Percentiles rank a stretch among this genome's conserved stretches.
These are phyloP conservation scores for Acanthopleura granulata DNA, from an alignment of 2,888 invertebrate genomes.

Conservation along the genomic window DNA sequence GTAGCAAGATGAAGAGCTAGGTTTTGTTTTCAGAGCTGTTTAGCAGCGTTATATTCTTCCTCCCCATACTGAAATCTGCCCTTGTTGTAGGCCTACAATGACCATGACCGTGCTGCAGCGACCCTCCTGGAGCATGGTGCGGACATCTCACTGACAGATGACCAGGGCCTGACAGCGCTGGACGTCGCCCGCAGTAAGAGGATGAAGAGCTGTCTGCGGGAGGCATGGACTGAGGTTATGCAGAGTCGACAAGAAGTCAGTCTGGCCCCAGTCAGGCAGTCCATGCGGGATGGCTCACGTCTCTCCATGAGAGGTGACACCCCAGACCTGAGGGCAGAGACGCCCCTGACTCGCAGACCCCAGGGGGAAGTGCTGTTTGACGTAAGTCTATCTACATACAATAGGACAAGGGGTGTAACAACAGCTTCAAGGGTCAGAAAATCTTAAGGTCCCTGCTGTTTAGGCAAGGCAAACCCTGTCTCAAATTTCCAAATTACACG, in stretches of 20 bases:
- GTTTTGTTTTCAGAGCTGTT: too few relatives aligned
- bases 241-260: slow-evolving; percentile 38
- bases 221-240: slow-evolving; percentile 61
- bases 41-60: too few relatives aligned
- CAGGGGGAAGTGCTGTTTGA: slow-evolving; percentile 62
- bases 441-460: too few relatives aligned
- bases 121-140: slow-evolving; percentile 60
- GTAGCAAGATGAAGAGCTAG: too few relatives aligned
- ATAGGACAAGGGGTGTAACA: neutral
- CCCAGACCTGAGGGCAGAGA: slow-evolving; percentile 36
- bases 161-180: slow-evolving; percentile 60
- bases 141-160: slow-evolving; percentile 62
- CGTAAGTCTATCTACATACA: slow-evolving; percentile 40
- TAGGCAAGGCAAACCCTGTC: too few relatives aligned
- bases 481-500: too few relatives aligned
- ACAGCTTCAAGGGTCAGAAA: neutral
- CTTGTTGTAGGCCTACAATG: slow-evolving; percentile 58
- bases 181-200: slow-evolving; percentile 64
- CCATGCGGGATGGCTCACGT: slow-evolving; percentile 30
- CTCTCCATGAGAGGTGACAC: slow-evolving; percentile 7
- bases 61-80: too few relatives aligned
- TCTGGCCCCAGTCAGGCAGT: slow-evolving; percentile 49
- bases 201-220: slow-evolving; percentile 54
- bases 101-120: slow-evolving; percentile 57
- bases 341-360: slow-evolving; percentile 36